Evolutionary conservation across 1,140 invertebrate genomes (phyloP), one percentile per base, ranked within the genome.

Genomic region (Drosophila triauraria): DNA sequence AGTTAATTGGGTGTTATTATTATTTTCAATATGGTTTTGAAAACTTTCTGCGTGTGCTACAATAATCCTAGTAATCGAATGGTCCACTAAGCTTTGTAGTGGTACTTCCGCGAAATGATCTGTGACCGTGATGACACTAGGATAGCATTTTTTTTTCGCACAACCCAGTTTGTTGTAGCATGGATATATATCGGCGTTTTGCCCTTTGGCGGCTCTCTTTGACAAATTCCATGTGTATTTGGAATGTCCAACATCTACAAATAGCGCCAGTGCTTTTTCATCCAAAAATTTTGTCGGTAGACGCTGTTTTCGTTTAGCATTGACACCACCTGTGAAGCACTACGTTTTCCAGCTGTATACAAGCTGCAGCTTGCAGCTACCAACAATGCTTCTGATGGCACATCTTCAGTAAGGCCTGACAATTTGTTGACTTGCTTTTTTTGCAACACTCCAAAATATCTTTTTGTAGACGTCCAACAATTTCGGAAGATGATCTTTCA

Each of bases 171-270:
- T 47, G 6, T 47, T 20, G 46, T 47, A 47, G 9, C 46, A 47
- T 47, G n/a, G 46, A 47, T 47, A 47, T 47, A 25, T 47, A 47
- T 47, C 46, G 17, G 23, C 46, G 46, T 47, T 47, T 47, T 47
- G 46, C 6, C 6, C 40, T n/a, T 43, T 43, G 15, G 40, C 40
- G 27, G 27, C 17, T 46, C 17, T 20, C 4, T 46, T 46, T 46
- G 17, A 46, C 17, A 15, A 23, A 38, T 54, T 54, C 17, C 32
- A 54, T 38, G 51, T 35, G 51, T 38, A 54, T 17, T 50, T 50
- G 48, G 48, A 30, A 50, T 50, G 48, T 50, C 15, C 48, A 50
- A 50, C 48, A 50, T 50, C 48, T 30, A 50, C 17, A 54, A 54
- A 54, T 54, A 38, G 32, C 4, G 32, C 51, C 17, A 54, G 51